These are phyloP conservation scores for Germaria angustata DNA, from an alignment of 2,888 invertebrate genomes.

Conservation along the genomic window DNA sequence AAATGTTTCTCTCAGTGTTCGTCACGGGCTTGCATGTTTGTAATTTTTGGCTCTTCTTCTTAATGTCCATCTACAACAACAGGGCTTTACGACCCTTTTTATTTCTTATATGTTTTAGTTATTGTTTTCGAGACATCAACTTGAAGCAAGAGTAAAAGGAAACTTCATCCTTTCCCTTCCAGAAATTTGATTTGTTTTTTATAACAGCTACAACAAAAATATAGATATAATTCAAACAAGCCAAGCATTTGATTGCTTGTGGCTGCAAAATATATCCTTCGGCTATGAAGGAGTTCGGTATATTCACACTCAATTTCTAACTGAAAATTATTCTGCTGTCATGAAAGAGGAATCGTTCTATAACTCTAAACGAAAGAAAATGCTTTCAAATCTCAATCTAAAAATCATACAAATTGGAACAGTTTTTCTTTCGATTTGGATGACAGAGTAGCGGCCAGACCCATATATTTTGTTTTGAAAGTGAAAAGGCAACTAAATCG, in stretches of 20 bases:
- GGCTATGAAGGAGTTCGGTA: no score
- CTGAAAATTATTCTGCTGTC: no score
- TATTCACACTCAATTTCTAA: no score
- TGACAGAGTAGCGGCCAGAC: no score
- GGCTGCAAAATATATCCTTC: neutral
- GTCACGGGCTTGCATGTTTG: constrained; percentile 5
- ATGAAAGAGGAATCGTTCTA: no score
- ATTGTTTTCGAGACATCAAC: constrained; percentile 41
- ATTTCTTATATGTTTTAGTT: constrained; percentile 29
- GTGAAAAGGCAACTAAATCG: no score
- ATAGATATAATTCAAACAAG: neutral
- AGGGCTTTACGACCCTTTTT: constrained; percentile 61
- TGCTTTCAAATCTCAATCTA: no score
- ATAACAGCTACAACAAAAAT: constrained; percentile 4
- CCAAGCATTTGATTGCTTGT: neutral
- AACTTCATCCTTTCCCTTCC: constrained; percentile 51
- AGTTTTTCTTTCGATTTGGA: no score
- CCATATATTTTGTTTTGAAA: no score
- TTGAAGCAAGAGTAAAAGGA: constrained; percentile 33
- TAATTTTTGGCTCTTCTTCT: constrained; percentile 19
- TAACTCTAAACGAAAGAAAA: no score
- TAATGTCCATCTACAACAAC: constrained; percentile 27
- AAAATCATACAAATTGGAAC: no score
- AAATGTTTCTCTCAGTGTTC: constrained; percentile 15
- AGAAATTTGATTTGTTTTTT: constrained; percentile 42